Evolutionary conservation across 2,797 vertebrate genomes (phyloP).

Genomic region (Synanceia verrucosa): DNA sequence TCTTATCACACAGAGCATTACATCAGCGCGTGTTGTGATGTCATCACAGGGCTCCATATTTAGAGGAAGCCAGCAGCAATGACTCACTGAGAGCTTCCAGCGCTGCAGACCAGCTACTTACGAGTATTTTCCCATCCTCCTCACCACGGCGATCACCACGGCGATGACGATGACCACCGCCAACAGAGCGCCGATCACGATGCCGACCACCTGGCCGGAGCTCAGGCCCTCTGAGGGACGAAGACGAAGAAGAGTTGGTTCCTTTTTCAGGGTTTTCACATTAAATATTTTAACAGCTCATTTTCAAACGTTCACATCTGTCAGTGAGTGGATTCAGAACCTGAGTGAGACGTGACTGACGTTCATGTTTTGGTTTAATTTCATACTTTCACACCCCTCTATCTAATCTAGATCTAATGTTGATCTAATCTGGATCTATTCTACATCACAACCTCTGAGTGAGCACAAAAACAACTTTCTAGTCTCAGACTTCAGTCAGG

Average conservation of each 20-base stretch:
- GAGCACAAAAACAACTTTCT: too few species aligned
- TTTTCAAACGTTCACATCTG: not conserved
- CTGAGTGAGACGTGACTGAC: too few species aligned
- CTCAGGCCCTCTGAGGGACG: slow-evolving; percentile 53
- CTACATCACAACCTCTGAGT: too few species aligned
- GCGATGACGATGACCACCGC: slow-evolving; percentile 72
- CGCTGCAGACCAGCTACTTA: slow-evolving; percentile 66
- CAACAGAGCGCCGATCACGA: slow-evolving; percentile 79
- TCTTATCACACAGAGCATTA: slow-evolving; percentile 37
- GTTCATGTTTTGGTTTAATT: too few species aligned
- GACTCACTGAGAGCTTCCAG: slow-evolving; percentile 21
- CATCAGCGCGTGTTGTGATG: slow-evolving; percentile 39
- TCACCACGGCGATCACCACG: slow-evolving; percentile 73
- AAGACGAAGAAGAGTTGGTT: not conserved
- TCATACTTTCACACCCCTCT: too few species aligned
- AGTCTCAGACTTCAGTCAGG: too few species aligned
- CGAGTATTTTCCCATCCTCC: slow-evolving; percentile 87
- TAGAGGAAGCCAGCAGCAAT: slow-evolving; percentile 21
- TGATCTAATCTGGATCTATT: too few species aligned
- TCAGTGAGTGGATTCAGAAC: not conserved
- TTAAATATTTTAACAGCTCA: too few species aligned
- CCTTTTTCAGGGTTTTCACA: not conserved
- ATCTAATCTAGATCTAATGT: too few species aligned
- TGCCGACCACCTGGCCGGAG: slow-evolving; percentile 79
- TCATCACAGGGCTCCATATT: slow-evolving; percentile 41